A percentile compares a stretch with the other conserved stretches of the same genome.
phyloP scores from a whole-genome alignment of 2,113 vertebrate genomes.

The Oxyura jamaicensis region DNA sequence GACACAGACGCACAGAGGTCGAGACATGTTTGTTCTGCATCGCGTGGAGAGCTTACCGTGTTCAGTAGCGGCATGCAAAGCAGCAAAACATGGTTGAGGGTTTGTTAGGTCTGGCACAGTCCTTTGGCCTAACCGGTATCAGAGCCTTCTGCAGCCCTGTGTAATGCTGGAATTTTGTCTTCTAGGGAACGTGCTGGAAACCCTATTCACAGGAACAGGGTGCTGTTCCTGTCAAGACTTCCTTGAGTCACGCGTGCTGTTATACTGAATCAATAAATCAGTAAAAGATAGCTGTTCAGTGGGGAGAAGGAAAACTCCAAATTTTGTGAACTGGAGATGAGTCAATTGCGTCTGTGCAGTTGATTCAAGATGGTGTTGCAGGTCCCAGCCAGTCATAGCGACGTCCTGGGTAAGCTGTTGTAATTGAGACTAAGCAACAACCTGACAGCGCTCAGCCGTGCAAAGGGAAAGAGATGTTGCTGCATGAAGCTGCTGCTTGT shows the following conservation, averaged over 20 bases:
- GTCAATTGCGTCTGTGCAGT: neutral
- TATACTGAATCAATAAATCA: neutral
- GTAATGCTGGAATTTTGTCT: neutral
- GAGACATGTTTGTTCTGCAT: neutral
- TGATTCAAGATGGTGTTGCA: neutral
- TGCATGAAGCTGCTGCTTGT: neutral
- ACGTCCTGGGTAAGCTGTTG: neutral
- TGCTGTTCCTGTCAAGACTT: neutral
- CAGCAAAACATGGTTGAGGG: neutral
- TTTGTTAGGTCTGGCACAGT: neutral
- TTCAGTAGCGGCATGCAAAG: neutral
- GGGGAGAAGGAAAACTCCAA: neutral
- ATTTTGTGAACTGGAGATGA: neutral
- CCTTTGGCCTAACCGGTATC: neutral
- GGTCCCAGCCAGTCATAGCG: neutral
- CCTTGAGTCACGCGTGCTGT: rapidly evolving
- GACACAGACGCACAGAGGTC: neutral
- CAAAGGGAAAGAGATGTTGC: neutral
- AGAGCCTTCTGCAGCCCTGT: neutral
- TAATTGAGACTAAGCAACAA: neutral
- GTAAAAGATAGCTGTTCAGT: neutral
- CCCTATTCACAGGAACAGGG: neutral
- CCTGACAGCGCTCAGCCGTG: neutral
- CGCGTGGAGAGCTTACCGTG: neutral
- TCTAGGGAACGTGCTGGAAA: neutral